Percentiles rank a stretch among this genome's conserved stretches.
Conservation (phyloP, 2,888 invertebrate species). For the Chloromyia formosa region DNA sequence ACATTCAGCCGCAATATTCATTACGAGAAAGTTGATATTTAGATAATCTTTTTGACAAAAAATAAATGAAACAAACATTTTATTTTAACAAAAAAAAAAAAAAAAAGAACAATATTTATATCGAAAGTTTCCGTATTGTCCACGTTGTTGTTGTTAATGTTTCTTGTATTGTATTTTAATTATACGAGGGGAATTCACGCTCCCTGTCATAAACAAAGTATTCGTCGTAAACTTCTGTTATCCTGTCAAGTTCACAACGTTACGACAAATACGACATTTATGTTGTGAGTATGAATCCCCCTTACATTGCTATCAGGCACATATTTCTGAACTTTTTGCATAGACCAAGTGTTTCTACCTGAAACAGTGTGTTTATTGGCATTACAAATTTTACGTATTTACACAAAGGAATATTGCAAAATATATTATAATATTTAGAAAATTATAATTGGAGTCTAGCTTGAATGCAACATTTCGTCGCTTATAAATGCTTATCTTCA, state of each 20-base stretch:
- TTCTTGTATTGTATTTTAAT: neutral
- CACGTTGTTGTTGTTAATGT: neutral
- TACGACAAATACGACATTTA: too few relatives aligned
- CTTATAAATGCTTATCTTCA: slow-evolving; percentile 5
- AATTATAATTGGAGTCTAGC: neutral
- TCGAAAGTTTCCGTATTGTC: neutral
- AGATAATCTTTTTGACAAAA: neutral
- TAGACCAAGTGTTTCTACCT: too few relatives aligned
- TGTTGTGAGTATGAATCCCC: too few relatives aligned
- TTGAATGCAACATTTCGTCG: slow-evolving; percentile 18
- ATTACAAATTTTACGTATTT: neutral
- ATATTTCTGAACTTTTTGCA: too few relatives aligned
- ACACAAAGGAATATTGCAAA: neutral
- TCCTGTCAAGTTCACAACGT: too few relatives aligned
- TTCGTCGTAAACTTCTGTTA: too few relatives aligned
- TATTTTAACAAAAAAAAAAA: neutral
- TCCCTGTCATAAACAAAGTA: too few relatives aligned
- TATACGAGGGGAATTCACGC: too few relatives aligned
- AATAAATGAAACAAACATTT: neutral
- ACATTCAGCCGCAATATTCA: slow-evolving; percentile 5
- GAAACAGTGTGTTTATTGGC: neutral
- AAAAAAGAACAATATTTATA: neutral
- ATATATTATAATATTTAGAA: neutral
- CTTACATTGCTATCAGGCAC: too few relatives aligned
- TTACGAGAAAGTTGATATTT: neutral